These are phyloP conservation scores for Clarias pachynema DNA, from an alignment of 2,797 vertebrate genomes.

Conservation along the genomic window DNA sequence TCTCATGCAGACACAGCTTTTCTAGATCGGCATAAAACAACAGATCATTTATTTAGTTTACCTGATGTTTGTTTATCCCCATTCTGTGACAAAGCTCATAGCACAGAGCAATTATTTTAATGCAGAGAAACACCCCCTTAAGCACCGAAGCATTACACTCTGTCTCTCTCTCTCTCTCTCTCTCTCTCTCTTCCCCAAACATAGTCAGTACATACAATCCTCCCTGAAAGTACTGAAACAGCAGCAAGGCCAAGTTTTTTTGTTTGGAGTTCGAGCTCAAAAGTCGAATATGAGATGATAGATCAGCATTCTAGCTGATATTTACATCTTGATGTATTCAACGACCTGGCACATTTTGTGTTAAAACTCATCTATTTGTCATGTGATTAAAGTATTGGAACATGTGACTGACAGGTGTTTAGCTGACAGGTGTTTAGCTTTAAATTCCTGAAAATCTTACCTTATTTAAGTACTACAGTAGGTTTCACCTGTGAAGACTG, in stretches of 20 bases:
- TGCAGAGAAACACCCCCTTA: slow-evolving; percentile 58
- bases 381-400: background rate
- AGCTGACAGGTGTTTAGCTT: too few species aligned
- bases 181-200: background rate
- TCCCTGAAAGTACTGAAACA: background rate
- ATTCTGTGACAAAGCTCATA: slow-evolving; percentile 54
- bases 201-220: background rate
- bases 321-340: background rate
- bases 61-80: slow-evolving; percentile 35
- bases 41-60: slow-evolving; percentile 37
- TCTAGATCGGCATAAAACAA: slow-evolving; percentile 28
- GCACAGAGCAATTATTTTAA: slow-evolving; percentile 72
- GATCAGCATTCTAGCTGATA: background rate
- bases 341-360: background rate
- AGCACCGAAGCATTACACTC: slow-evolving; percentile 39
- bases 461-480: background rate
- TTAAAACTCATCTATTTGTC: background rate
- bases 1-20: slow-evolving; percentile 32
- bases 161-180: background rate
- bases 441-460: background rate
- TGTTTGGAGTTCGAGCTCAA: background rate
- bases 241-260: background rate
- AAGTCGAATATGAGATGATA: background rate
- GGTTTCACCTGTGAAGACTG: background rate
- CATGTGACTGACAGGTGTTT: background rate